Conservation (phyloP, 30 jellyfish, hydroid and myxozoan genomes). For the Aurelia sp. region DNA sequence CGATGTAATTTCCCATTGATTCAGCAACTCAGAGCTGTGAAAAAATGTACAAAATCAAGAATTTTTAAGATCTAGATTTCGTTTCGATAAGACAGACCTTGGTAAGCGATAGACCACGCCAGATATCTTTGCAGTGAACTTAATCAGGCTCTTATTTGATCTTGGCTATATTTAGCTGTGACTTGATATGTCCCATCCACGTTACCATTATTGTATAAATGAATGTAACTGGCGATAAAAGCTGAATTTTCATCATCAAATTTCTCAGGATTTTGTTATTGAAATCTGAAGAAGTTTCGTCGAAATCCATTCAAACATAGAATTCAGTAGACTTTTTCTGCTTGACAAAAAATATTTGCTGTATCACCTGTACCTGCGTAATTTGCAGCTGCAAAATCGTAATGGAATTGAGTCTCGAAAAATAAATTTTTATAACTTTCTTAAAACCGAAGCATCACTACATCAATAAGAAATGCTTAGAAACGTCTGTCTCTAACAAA, state of each 20-base stretch:
- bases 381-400: conserved; percentile 1
- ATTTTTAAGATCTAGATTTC: neutral
- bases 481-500: too few species aligned
- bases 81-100: neutral
- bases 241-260: neutral
- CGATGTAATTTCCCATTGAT: conserved; percentile 38
- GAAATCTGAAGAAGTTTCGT: neutral
- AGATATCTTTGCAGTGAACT: neutral
- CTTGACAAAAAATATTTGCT: neutral
- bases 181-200: neutral
- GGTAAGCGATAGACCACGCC: neutral
- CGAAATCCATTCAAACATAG: neutral
- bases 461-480: too few species aligned
- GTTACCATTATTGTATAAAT: neutral
- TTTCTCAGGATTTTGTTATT: neutral
- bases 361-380: neutral
- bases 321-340: neutral
- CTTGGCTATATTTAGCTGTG: neutral
- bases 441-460: neutral
- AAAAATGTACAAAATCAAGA: neutral
- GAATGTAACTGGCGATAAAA: neutral
- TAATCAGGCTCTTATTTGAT: too few species aligned
- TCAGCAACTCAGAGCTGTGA: neutral
- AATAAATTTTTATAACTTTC: neutral
- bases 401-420: neutral